Base-by-base conservation (phyloP, 2,113 vertebrate genomes). In the Eulacestoma nigropectus region DNA sequence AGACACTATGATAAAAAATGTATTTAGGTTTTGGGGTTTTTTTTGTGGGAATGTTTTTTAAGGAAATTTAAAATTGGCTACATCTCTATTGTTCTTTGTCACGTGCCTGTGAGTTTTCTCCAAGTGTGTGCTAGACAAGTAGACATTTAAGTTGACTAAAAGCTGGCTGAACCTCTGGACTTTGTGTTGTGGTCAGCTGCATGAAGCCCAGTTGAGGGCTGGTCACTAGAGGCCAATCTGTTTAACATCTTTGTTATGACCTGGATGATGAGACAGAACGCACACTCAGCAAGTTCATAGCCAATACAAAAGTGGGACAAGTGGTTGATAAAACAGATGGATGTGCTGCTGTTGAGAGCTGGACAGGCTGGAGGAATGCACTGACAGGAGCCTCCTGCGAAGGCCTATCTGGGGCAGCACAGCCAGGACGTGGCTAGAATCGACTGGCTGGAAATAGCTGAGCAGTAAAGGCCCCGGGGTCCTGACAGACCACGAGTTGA, bases 321-420 rank as follows among this genome's bases (percentile, higher is more conserved):
- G 32, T 26, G 42, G 16, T 33, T 95, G 79, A 41, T 89, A 4
- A 59, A 81, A 35, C 64, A 62, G 68, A 37, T 55, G 49, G 25
- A 7, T 62, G 32, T 47, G 27, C 42, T 93, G 72, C 68, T 64
- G 1, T 69, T 94, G 32, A 44, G 33, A 77, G 64, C 37, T 81
- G 68, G 55, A 22, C 33, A 44, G 63, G 37, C 57, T 89, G 80
- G 59, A 64, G 81, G 60, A 73, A 37, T 32, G 25, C 37, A 18
- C n/a, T 0, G 0, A 15, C 10, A n/a, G 59, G 68, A 80, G 30
- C 26, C 59, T 81, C 32, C 1, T 52, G 53, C 5, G 3, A 23
- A 52, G 67, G 30, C 27, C 39, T 68, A 22, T 87, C 16, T 84
- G 87, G 63, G 35, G 44, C 77, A 84, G 50, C 13, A 1, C 77